Conservation (phyloP, 2,797 vertebrate genomes). For the Austrolebias charrua region DNA sequence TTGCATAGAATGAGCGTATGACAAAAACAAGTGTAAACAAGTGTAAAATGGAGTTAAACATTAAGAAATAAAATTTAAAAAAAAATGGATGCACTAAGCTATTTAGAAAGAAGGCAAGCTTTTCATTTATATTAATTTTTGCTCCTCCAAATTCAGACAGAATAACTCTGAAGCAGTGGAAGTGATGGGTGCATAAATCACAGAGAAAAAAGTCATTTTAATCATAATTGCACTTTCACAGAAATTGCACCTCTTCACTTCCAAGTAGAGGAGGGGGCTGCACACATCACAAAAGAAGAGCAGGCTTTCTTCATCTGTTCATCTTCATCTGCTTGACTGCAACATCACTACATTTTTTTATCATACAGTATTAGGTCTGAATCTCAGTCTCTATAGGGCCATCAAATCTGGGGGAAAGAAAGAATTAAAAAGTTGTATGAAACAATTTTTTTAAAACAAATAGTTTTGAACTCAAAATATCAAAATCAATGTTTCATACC, state of each 20-base stretch:
- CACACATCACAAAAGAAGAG: conserved; percentile 33
- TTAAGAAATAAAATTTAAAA: conserved; percentile 7
- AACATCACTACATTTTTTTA: background rate
- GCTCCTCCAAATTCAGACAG: conserved; percentile 11
- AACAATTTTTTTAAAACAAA: background rate
- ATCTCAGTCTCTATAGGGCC: conserved; percentile 53
- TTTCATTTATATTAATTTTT: conserved; percentile 18
- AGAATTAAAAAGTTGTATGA: background rate
- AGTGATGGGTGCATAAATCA: conserved; percentile 5
- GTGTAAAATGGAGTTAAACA: conserved; percentile 7
- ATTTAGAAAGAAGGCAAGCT: background rate
- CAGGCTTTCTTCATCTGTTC: conserved; percentile 19
- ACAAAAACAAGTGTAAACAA: conserved; percentile 10
- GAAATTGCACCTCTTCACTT: conserved; percentile 21
- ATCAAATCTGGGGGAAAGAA: conserved; percentile 60
- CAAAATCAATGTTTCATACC: conserved; percentile 52
- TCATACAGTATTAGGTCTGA: conserved; percentile 69
- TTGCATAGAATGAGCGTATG: conserved; percentile 33
- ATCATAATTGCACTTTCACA: conserved; percentile 2
- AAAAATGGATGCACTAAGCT: background rate
- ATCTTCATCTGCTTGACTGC: conserved; percentile 27
- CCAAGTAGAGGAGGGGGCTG: conserved; percentile 10
- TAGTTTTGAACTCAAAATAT: background rate
- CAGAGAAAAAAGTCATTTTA: background rate
- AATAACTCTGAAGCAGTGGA: conserved; percentile 18